phyloP scores from a whole-genome alignment of 2,113 vertebrate species.

The Salvelinus namaycush region DNA sequence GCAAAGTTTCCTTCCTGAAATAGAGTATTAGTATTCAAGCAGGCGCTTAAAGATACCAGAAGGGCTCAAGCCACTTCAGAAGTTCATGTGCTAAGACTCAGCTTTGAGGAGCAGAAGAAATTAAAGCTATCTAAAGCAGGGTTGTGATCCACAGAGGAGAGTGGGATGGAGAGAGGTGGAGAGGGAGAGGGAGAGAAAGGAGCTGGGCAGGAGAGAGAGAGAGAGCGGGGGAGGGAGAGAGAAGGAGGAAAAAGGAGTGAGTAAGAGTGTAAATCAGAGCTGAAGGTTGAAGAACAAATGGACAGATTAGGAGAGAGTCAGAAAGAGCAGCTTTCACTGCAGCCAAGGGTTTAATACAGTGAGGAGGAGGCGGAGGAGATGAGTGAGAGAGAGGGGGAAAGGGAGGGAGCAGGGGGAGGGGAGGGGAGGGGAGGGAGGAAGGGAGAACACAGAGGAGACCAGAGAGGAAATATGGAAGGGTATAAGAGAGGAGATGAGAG shows the following conservation, averaged over 20 bases:
- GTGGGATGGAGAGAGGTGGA: background rate
- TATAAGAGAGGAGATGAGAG: background rate
- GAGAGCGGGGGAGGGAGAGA: conserved; percentile 18
- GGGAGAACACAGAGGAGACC: background rate
- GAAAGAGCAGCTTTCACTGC: background rate
- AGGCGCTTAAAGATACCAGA: conserved; percentile 46
- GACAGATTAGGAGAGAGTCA: conserved; percentile 47
- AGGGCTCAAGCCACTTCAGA: conserved; percentile 58
- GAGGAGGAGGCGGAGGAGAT: background rate
- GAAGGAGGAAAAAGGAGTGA: background rate
- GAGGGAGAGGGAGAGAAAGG: conserved; percentile 5
- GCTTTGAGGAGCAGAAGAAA: conserved; percentile 61
- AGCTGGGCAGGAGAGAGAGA: background rate
- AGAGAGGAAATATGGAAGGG: conserved; percentile 3
- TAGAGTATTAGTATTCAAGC: conserved; percentile 56
- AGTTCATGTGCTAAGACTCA: conserved; percentile 60
- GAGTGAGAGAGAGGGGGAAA: background rate
- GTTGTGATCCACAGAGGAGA: conserved; percentile 51
- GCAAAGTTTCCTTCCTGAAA: conserved; percentile 43
- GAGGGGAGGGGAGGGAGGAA: background rate
- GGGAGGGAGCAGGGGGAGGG: background rate
- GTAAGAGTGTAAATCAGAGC: conserved; percentile 21
- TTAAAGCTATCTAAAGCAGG: conserved; percentile 65
- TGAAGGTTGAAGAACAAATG: conserved; percentile 45
- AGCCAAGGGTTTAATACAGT: too few relatives aligned